Evolutionary conservation across 2,797 vertebrate genomes (phyloP).

Genomic region (Gouania willdenowi): DNA sequence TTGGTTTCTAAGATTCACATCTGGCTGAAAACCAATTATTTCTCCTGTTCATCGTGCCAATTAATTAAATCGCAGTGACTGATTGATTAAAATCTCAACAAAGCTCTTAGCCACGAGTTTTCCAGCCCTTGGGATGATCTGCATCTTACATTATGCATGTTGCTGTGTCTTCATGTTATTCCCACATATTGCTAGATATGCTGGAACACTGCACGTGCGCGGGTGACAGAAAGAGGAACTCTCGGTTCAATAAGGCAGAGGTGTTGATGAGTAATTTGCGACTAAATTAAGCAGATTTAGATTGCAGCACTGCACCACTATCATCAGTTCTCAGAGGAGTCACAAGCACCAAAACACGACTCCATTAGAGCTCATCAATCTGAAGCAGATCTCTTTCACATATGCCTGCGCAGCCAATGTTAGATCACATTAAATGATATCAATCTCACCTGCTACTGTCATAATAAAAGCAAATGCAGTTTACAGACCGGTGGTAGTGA

Average conservation of each 20-base stretch:
- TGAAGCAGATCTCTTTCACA: slow-evolving; percentile 41
- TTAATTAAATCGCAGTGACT: slow-evolving; percentile 65
- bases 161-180: slow-evolving; percentile 26
- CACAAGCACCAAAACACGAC: slow-evolving; percentile 27
- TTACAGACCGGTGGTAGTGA: slow-evolving; percentile 30
- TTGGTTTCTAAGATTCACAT: slow-evolving; percentile 61
- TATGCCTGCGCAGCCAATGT: slow-evolving; percentile 25
- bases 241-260: slow-evolving; percentile 15
- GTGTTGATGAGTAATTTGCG: slow-evolving; percentile 31
- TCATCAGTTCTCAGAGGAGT: slow-evolving; percentile 23
- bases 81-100: slow-evolving; percentile 68
- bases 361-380: slow-evolving; percentile 49
- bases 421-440: slow-evolving; percentile 54
- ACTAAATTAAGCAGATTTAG: slow-evolving; percentile 41
- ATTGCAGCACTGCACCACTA: not conserved
- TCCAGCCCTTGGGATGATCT: slow-evolving; percentile 33
- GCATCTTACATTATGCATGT: slow-evolving; percentile 31
- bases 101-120: slow-evolving; percentile 38
- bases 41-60: slow-evolving; percentile 64
- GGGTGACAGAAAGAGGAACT: not conserved
- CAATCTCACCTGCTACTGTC: slow-evolving; percentile 34
- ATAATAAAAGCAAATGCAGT: slow-evolving; percentile 50
- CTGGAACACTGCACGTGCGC: slow-evolving; percentile 7
- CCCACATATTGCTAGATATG: slow-evolving; percentile 23
- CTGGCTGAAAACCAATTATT: slow-evolving; percentile 71